Evolutionary conservation across 2,888 invertebrate species (phyloP).

Genomic region (Pimpla rufipes): DNA sequence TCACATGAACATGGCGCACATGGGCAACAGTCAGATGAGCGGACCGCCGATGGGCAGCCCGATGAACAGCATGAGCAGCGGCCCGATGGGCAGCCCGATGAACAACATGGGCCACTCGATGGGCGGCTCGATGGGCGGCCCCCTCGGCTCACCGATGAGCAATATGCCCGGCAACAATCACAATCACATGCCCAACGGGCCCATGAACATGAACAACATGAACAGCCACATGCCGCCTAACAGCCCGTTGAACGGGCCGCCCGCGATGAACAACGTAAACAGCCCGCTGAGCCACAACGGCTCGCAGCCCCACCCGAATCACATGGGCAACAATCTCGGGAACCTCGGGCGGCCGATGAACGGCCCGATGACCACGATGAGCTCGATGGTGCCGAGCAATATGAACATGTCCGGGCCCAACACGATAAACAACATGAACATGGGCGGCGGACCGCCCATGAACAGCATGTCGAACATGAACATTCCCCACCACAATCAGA

Average conservation of each 20-base stretch:
- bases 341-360: conserved; percentile 89
- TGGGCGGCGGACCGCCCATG: conserved; percentile 90
- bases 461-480: conserved; percentile 87
- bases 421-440: conserved; percentile 90
- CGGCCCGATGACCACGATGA: conserved; percentile 90
- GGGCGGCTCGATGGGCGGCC: conserved; percentile 90
- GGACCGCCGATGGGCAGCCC: conserved; percentile 90
- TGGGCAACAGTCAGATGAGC: conserved; percentile 85
- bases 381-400: conserved; percentile 87
- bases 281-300: conserved; percentile 83
- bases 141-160: conserved; percentile 89
- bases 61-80: conserved; percentile 85
- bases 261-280: conserved; percentile 83
- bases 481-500: conserved; percentile 83
- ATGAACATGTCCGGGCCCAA: conserved; percentile 83
- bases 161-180: conserved; percentile 87
- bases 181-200: conserved; percentile 81
- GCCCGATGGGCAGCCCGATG: conserved; percentile 89
- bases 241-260: conserved; percentile 82
- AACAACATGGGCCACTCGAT: conserved; percentile 89
- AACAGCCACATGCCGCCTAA: conserved; percentile 84
- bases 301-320: conserved; percentile 83
- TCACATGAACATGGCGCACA: conserved; percentile 85
- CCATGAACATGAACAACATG: conserved; percentile 83
- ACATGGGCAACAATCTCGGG: conserved; percentile 83